A percentile compares a stretch with the other conserved stretches of the same genome.
Conservation (phyloP, 1,140 invertebrate species). For the Arctopsyche grandis region DNA sequence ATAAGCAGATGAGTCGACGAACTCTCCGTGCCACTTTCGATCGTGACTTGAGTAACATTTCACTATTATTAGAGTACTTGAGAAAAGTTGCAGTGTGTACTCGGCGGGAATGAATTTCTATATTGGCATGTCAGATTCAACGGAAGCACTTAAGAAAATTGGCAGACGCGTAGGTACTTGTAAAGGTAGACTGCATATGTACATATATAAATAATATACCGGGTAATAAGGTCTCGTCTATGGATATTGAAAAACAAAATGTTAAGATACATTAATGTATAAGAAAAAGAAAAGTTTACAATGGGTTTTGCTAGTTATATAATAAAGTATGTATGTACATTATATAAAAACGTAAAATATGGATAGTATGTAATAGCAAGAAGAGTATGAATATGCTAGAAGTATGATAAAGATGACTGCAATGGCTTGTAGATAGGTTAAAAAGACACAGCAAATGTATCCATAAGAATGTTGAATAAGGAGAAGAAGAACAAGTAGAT, state of each 20-base stretch:
- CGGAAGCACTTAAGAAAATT: background rate
- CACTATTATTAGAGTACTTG: slow-evolving; percentile 27
- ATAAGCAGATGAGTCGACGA: slow-evolving; percentile 15
- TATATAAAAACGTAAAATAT: no score
- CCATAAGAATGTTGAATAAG: no score
- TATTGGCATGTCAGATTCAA: background rate
- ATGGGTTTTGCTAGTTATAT: background rate
- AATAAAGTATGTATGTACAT: background rate
- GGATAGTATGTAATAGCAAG: no score
- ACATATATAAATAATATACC: no score
- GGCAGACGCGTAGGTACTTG: no score
- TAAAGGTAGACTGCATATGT: no score
- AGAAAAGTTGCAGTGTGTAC: slow-evolving; percentile 3
- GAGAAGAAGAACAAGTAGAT: no score
- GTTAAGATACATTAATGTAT: background rate
- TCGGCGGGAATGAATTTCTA: background rate
- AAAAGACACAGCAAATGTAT: no score
- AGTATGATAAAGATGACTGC: background rate
- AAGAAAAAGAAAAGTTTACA: background rate
- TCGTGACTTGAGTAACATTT: slow-evolving; percentile 1
- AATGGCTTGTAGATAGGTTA: no score
- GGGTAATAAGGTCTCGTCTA: no score
- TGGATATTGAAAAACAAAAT: no score
- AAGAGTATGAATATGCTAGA: background rate
- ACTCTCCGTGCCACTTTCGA: slow-evolving; percentile 5